These are phyloP conservation scores for Oreochromis niloticus DNA, from an alignment of 2,113 vertebrate genomes.

Conservation along the genomic window DNA sequence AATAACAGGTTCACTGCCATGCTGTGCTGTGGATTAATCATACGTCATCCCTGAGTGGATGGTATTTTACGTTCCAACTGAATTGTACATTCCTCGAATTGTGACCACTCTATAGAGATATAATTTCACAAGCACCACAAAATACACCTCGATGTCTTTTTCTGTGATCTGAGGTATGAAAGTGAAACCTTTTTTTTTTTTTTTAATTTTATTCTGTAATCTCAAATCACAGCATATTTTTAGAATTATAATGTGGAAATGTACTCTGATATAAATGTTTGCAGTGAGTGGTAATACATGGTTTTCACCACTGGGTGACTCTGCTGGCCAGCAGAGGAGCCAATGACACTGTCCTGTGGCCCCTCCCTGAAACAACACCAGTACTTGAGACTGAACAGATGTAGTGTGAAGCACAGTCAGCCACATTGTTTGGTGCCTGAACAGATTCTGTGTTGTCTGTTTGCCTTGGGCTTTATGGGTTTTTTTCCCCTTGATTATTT, in stretches of 20 bases:
- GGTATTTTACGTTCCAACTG: not conserved
- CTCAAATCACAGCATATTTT: slow-evolving; percentile 29
- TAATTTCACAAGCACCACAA: slow-evolving; percentile 17
- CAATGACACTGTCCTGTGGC: not conserved
- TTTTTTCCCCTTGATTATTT: not conserved
- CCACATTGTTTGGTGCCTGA: slow-evolving; percentile 55
- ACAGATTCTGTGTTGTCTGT: slow-evolving; percentile 39
- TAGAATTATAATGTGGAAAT: slow-evolving; percentile 15
- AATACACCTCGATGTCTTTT: slow-evolving; percentile 25
- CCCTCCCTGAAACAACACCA: slow-evolving; percentile 35
- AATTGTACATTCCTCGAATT: slow-evolving; percentile 29
- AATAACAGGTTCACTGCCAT: slow-evolving; percentile 23
- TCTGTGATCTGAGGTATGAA: slow-evolving; percentile 26
- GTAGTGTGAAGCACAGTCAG: slow-evolving; percentile 33
- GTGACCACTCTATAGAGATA: not conserved
- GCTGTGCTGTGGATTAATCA: not conserved
- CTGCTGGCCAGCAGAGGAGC: slow-evolving; percentile 24
- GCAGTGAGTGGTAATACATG: slow-evolving; percentile 26
- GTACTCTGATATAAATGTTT: slow-evolving; percentile 34
- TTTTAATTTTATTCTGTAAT: not conserved
- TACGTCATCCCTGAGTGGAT: not conserved
- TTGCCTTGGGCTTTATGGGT: slow-evolving; percentile 28
- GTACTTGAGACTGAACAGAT: slow-evolving; percentile 34
- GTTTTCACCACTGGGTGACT: slow-evolving; percentile 38
- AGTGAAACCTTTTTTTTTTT: not conserved